phyloP scores from a whole-genome alignment of 2,888 invertebrate genomes.

The Apodemia mormo region DNA sequence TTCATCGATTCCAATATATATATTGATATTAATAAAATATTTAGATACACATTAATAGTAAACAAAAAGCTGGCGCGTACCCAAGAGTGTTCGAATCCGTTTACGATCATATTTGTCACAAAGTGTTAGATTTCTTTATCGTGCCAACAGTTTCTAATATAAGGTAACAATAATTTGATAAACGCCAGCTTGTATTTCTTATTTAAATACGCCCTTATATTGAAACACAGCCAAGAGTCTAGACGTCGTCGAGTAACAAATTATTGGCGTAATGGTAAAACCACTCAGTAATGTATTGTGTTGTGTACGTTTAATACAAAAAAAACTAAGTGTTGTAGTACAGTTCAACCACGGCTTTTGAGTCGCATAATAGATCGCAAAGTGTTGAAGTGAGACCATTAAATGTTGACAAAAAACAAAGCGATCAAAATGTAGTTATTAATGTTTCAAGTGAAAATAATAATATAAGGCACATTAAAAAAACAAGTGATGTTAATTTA shows the following conservation, averaged over 20 bases:
- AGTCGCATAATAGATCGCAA: background rate
- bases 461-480: background rate
- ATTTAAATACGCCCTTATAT: constrained; percentile 50
- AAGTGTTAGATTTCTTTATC: constrained; percentile 1
- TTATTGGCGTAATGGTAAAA: constrained; percentile 51
- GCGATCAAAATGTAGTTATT: background rate
- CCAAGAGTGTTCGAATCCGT: background rate
- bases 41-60: constrained; percentile 11
- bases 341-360: constrained; percentile 55
- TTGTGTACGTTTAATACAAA: constrained; percentile 38
- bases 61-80: constrained; percentile 2
- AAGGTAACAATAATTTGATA: constrained; percentile 3
- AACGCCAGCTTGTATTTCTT: constrained; percentile 20
- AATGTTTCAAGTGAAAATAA: background rate
- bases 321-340: constrained; percentile 20
- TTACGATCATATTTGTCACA: constrained; percentile 15
- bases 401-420: constrained; percentile 34
- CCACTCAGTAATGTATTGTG: constrained; percentile 51
- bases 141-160: constrained; percentile 2
- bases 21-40: constrained; percentile 8
- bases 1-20: constrained; percentile 6
- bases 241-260: constrained; percentile 50
- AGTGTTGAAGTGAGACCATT: constrained; percentile 45
- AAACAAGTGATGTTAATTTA: constrained; percentile 55
- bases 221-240: constrained; percentile 67